Evolutionary conservation across 2,888 invertebrate species (phyloP).

Genomic region (Philereme vetulata): DNA sequence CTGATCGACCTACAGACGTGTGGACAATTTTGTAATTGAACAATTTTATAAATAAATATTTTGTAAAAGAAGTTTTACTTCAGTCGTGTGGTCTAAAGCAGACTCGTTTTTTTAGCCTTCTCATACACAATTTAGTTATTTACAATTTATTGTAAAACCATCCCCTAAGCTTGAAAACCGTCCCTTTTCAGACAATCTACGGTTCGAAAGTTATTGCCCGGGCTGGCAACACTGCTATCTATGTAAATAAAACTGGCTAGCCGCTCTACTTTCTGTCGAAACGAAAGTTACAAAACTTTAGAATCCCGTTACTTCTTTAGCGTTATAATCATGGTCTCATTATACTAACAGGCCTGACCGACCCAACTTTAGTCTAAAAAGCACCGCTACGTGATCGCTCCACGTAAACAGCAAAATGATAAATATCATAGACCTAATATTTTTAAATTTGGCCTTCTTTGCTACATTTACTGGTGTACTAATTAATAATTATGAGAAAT

Average conservation of each 20-base stretch:
- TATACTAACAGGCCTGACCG: slow-evolving; percentile 10
- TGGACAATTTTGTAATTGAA: no score
- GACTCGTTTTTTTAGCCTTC: no score
- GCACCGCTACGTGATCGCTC: slow-evolving; percentile 5
- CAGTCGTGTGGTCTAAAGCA: no score
- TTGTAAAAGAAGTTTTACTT: no score
- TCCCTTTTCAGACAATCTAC: no score
- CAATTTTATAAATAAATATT: no score
- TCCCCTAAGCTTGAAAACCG: no score
- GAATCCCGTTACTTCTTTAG: slow-evolving; percentile 43
- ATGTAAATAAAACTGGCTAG: slow-evolving; percentile 19
- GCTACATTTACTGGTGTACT: slow-evolving; percentile 84
- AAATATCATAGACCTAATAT: slow-evolving; percentile 73
- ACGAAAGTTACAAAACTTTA: slow-evolving; percentile 41
- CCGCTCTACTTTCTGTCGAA: slow-evolving; percentile 10
- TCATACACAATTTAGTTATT: no score
- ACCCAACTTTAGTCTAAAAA: slow-evolving; percentile 17
- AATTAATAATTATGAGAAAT: slow-evolving; percentile 86
- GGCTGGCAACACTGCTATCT: background rate
- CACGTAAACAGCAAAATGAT: slow-evolving; percentile 40
- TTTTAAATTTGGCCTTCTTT: slow-evolving; percentile 67
- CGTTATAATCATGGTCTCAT: slow-evolving; percentile 35
- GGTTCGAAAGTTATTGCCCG: no score
- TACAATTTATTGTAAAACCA: no score
- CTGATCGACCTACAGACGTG: no score